These are phyloP conservation scores for Plebejus anna DNA, from an alignment of 2,888 invertebrate species.

Conservation along the genomic window DNA sequence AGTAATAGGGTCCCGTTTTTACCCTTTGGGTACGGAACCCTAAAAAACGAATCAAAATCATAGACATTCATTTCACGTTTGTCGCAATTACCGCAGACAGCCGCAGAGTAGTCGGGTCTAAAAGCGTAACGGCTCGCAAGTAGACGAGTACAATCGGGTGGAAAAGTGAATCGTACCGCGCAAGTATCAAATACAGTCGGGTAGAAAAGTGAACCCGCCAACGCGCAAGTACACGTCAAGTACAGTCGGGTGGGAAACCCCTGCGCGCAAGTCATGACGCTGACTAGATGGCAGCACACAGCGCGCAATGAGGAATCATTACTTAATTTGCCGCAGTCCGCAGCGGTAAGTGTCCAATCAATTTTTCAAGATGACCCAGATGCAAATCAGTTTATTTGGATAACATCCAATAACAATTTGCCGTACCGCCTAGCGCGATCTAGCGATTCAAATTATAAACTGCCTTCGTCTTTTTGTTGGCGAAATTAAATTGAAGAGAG, in stretches of 20 bases:
- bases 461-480: conserved; percentile 1
- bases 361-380: conserved; percentile 69
- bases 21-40: too few relatives aligned
- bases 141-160: neutral
- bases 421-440: conserved; percentile 40
- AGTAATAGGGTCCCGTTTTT: too few relatives aligned
- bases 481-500: neutral
- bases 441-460: conserved; percentile 42
- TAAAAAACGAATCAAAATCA: neutral
- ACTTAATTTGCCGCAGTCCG: conserved; percentile 41
- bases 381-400: conserved; percentile 58
- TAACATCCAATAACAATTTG: conserved; percentile 57
- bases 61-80: neutral
- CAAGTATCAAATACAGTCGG: neutral
- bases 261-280: conserved; percentile 13
- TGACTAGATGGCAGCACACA: conserved; percentile 41
- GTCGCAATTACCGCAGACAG: neutral
- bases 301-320: conserved; percentile 33
- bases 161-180: neutral
- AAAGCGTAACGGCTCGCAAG: neutral
- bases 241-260: too few relatives aligned
- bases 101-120: neutral
- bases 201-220: neutral
- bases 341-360: conserved; percentile 63
- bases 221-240: neutral